Conservation (phyloP, 2,797 vertebrate genomes). For the Aldrovandia affinis region DNA sequence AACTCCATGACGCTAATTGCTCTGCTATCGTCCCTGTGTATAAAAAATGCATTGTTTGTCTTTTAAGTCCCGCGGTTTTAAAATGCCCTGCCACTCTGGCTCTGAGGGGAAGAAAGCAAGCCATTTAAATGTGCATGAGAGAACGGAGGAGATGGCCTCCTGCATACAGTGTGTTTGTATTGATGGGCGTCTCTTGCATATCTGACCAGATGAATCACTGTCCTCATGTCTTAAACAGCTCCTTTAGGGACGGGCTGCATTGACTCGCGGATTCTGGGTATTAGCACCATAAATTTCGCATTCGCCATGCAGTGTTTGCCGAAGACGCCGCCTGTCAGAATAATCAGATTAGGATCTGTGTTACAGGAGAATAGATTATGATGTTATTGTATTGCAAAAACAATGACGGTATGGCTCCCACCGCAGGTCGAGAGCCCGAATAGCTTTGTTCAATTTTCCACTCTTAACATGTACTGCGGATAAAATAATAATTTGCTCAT, state of each 20-base stretch:
- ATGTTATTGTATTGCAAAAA: slow-evolving; percentile 68
- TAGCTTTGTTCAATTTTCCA: slow-evolving; percentile 50
- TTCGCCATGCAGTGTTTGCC: slow-evolving; percentile 74
- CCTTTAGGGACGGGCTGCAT: slow-evolving; percentile 72
- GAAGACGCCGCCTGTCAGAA: slow-evolving; percentile 68
- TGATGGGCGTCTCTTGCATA: slow-evolving; percentile 49
- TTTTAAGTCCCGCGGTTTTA: not conserved
- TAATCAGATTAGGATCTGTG: slow-evolving; percentile 78
- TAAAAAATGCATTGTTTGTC: not conserved
- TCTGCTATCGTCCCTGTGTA: not conserved
- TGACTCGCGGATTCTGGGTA: slow-evolving; percentile 73
- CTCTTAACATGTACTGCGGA: slow-evolving; percentile 76
- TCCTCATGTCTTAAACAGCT: slow-evolving; percentile 55
- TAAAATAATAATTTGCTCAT: slow-evolving; percentile 75
- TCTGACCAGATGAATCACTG: slow-evolving; percentile 13
- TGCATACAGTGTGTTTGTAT: slow-evolving; percentile 2
- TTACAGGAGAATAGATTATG: slow-evolving; percentile 73
- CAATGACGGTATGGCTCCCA: slow-evolving; percentile 60
- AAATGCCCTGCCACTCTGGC: not conserved
- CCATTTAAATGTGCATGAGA: slow-evolving; percentile 11
- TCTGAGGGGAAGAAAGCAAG: not conserved
- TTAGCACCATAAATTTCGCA: slow-evolving; percentile 79
- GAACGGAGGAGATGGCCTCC: slow-evolving; percentile 24
- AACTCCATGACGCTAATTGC: not conserved
- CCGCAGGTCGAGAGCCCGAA: slow-evolving; percentile 44